Conservation (phyloP, 2,113 vertebrate species). For the Apaloderma vittatum region DNA sequence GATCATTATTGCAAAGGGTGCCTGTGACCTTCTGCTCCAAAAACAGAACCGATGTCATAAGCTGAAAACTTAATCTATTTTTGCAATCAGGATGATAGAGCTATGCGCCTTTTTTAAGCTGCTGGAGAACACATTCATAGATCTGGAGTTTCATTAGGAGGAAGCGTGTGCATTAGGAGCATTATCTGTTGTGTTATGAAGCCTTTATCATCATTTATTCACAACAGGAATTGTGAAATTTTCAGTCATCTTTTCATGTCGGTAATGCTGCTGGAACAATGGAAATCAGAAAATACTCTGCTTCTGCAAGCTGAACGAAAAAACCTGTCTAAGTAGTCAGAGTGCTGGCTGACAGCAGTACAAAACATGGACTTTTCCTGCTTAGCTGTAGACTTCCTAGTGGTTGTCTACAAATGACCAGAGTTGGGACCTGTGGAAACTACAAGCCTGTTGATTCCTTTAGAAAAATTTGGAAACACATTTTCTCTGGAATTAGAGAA, state of each 20-base stretch:
- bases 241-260: neutral
- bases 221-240: neutral
- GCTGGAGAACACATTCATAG: neutral
- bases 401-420: neutral
- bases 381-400: neutral
- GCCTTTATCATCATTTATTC: neutral
- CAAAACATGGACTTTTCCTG: neutral
- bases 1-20: neutral
- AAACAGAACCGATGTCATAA: neutral
- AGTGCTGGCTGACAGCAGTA: neutral
- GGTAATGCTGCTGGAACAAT: neutral
- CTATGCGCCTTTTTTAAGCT: neutral
- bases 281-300: neutral
- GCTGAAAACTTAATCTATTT: slow-evolving; percentile 41
- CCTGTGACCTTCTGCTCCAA: slow-evolving; percentile 28
- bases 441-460: neutral
- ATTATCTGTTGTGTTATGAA: neutral
- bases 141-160: neutral
- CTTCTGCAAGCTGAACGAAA: neutral
- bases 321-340: neutral
- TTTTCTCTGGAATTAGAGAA: neutral
- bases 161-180: neutral
- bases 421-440: neutral
- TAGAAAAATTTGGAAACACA: neutral
- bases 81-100: neutral